Percentiles rank a stretch among this genome's conserved stretches.
Evolutionary conservation across 2,888 invertebrate species (phyloP).

Genomic region (Tortrix viridana): DNA sequence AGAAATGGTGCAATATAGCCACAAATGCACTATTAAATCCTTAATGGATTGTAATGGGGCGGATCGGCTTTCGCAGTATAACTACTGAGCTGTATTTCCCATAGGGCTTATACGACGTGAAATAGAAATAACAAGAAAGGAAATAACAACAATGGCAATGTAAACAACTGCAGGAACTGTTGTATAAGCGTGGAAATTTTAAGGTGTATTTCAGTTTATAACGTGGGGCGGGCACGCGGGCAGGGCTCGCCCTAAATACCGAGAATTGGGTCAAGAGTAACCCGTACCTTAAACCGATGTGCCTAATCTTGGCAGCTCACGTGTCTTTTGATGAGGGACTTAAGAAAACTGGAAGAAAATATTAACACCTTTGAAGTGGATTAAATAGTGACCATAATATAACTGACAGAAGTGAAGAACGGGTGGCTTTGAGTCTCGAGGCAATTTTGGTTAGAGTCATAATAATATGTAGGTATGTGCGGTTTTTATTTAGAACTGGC

Average conservation of each 20-base stretch:
- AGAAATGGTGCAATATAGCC: constrained; percentile 18
- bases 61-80: constrained; percentile 1
- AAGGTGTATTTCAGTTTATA: constrained; percentile 32
- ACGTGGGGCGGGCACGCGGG: constrained; percentile 49
- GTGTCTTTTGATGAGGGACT: neutral
- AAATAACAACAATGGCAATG: neutral
- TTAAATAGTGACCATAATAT: too few species aligned
- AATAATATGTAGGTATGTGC: neutral
- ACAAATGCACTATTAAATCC: constrained; percentile 15
- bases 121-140: constrained; percentile 12
- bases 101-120: constrained; percentile 1
- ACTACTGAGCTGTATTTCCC: neutral
- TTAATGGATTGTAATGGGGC: constrained; percentile 20
- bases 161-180: too few species aligned
- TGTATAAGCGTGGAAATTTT: constrained; percentile 2
- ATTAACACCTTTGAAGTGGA: neutral
- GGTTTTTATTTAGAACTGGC: neutral
- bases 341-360: neutral
- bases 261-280: constrained; percentile 75
- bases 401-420: too few species aligned
- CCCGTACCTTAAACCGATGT: constrained; percentile 44
- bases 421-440: too few species aligned
- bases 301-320: constrained; percentile 25
- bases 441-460: too few species aligned
- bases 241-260: constrained; percentile 64